Conservation (phyloP, 1,140 invertebrate species). For the Hylaeus anthracinus region DNA sequence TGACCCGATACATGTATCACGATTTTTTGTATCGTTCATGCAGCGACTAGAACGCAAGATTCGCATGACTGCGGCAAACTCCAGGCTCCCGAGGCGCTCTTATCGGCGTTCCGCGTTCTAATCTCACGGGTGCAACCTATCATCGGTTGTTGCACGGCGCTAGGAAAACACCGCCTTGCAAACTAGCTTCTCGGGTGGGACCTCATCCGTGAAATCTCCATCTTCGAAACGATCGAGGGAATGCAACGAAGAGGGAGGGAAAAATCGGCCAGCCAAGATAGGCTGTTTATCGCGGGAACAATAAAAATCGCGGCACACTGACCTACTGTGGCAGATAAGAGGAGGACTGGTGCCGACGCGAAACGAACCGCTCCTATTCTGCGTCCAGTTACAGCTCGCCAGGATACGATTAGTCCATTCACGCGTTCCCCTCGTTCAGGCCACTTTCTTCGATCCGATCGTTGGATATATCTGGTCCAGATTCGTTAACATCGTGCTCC, state of each 20-base stretch:
- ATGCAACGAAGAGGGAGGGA: constrained; percentile 1
- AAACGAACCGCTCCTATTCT: constrained; percentile 22
- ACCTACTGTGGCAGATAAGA: constrained; percentile 54
- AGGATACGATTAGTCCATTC: constrained; percentile 24
- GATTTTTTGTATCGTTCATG: neutral
- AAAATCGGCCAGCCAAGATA: constrained; percentile 8
- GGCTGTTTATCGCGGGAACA: neutral
- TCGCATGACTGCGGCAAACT: neutral
- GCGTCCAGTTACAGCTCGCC: neutral
- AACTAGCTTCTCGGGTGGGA: neutral
- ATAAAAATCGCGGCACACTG: constrained; percentile 58
- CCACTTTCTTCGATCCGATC: constrained; percentile 15
- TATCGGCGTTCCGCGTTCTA: constrained; percentile 11
- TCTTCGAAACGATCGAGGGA: constrained; percentile 1
- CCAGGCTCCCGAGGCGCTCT: neutral
- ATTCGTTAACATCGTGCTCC: constrained; percentile 5
- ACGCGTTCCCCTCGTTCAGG: neutral
- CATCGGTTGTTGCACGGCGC: neutral
- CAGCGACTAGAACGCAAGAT: neutral
- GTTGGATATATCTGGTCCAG: constrained; percentile 8
- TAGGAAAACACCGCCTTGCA: neutral
- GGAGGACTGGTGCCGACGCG: neutral
- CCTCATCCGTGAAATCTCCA: constrained; percentile 41
- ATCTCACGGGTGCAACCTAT: constrained; percentile 30
- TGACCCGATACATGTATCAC: too few species aligned